Base-by-base conservation (phyloP, 2,888 invertebrate genomes). In the Tetheella fluctuosa region DNA sequence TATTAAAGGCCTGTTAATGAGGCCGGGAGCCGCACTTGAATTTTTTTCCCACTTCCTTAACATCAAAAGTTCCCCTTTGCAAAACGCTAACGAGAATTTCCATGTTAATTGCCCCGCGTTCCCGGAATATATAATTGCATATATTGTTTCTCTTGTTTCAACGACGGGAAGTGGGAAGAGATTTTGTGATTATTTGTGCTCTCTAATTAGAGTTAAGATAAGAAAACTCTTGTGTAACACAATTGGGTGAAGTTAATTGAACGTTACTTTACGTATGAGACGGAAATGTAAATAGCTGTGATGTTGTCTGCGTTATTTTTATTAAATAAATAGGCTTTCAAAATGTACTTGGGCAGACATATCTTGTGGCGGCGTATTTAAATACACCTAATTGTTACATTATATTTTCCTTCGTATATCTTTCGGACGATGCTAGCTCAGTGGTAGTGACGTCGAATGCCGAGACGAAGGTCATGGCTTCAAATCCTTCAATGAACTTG, bases 31-130 rank as follows among this genome's bases (percentile, higher is more conserved):
- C 71, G 73, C 87, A 86, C 89, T 89, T 88, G 78, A 84, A 83
- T 84, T 90, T 90, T 90, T 90, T 84, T 65, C 78, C 78, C 80
- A 83, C 80, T 88, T 88, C 84, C 83, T 88, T 87, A 86, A 86
- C 89, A 90, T 91, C 89, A 90, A 89, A 91, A 90, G 90, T 91
- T 89, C 86, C 82, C 86, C 83, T 90, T 90, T 88, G 83, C 88
- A 78, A 84, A 83, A 84, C 80, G 85, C 85, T 89, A 90, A 91
- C 86, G 90, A 91, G 90, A 85, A 88, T 86, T 89, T 86, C 84
- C 85, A 88, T 88, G 88, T 87, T 91, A 91, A 91, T 91, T 91
- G 88, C 87, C 88, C 81, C 77, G 76, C 83, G 83, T 76, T 82
- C 76, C 80, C 81, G 76, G 90, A 89, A 90, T 89, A 83, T 88